A percentile compares a stretch with the other conserved stretches of the same genome.
Evolutionary conservation across 2,888 invertebrate species (phyloP).

Genomic region (Andrena flavipes): DNA sequence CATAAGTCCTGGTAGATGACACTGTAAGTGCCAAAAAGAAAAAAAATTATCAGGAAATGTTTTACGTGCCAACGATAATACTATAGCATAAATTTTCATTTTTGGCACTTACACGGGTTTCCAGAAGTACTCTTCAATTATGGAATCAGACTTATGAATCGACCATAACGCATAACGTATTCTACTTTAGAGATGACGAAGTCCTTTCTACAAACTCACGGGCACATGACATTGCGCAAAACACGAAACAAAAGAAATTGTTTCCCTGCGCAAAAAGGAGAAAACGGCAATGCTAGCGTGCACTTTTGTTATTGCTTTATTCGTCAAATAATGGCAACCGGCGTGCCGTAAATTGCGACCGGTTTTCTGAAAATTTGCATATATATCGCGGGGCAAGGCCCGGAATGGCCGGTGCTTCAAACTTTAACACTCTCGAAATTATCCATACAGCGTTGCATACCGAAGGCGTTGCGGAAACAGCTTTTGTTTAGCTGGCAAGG

Average conservation of each 20-base stretch:
- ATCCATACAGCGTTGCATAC: conserved; percentile 2
- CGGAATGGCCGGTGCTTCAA: conserved; percentile 28
- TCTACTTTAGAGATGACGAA: not conserved
- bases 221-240: not conserved
- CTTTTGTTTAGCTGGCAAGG: conserved; percentile 29
- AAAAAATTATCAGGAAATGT: no score
- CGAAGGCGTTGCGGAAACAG: conserved; percentile 36
- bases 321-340: conserved; percentile 52
- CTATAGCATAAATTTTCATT: no score
- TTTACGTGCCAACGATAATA: no score
- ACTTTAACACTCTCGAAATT: conserved; percentile 34
- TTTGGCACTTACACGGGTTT: no score
- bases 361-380: conserved; percentile 69
- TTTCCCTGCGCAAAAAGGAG: not conserved
- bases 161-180: not conserved
- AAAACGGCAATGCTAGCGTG: conserved; percentile 18
- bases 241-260: conserved; percentile 6
- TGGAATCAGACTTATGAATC: not conserved
- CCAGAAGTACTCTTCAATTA: no score
- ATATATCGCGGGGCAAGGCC: conserved; percentile 54
- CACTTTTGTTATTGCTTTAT: conserved; percentile 44
- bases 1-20: not conserved
- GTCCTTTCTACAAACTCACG: not conserved
- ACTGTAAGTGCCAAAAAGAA: no score
- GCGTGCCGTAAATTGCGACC: conserved; percentile 57